Evolutionary conservation across 2,797 vertebrate genomes (phyloP), one percentile per base, ranked within the genome.

Genomic region (Erpetoichthys calabaricus): DNA sequence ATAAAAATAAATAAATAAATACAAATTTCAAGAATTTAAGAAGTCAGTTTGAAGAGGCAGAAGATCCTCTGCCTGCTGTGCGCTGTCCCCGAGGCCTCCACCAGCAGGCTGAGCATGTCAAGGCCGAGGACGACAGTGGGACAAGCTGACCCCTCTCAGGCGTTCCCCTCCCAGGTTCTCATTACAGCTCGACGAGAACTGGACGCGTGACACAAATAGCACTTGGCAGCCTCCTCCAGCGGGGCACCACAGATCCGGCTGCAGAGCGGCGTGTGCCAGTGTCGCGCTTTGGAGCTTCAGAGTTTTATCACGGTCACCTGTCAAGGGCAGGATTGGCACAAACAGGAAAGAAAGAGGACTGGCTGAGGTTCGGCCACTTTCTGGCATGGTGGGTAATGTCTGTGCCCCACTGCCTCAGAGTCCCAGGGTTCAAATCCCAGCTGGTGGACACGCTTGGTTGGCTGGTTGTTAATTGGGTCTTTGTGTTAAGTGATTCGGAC

Each of bases 181-280:
- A 64, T 65, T 68, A 60, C 56, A 64, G 65, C 66, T 68, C 73
- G 73, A 76, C 79, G 75, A 82, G 82, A 83, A 66, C 71, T 79
- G 73, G 68, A 73, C 60, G 60, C 72, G 66, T 82, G 79, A 83
- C 76, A 25, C 25, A 25, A 25, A 25, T 25, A 25, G 25, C 25
- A 25, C 25, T 25, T 25, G 25, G 25, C 25, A 25, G 25, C 25
- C 25, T 25, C 25, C 25, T 25, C 25, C 25, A 25, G 25, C 25
- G 2, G 25, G 71, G 63, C 67, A 59, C 52, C 57, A 62, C 49
- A 25, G 25, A 25, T 25, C 25, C 25, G 25, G 25, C 25, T 25
- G 25, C 25, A 25, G 25, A 25, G 25, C 25, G 25, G 25, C 25
- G 2, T 25, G 25, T 25, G 25, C 25, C 25, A 25, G 25, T 2